Conservation (phyloP, 2,797 vertebrate species). For the Brachymystax lenok region DNA sequence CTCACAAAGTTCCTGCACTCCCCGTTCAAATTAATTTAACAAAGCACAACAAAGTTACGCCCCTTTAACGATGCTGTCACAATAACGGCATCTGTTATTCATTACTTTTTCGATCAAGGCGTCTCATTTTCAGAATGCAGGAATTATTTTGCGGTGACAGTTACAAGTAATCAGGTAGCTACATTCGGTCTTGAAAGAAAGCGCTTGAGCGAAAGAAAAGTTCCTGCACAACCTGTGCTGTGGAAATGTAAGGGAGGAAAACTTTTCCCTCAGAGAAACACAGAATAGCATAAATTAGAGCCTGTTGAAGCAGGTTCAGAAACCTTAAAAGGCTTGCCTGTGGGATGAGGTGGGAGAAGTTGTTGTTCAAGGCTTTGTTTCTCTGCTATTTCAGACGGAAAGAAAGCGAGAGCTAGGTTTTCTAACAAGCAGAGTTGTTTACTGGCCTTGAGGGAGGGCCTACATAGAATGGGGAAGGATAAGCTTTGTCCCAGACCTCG, state of each 20-base stretch:
- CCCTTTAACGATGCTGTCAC: conserved; percentile 31
- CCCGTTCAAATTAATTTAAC: background rate
- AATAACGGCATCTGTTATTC: conserved; percentile 62
- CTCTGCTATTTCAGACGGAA: conserved; percentile 47
- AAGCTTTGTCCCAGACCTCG: conserved; percentile 50
- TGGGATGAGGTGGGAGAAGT: conserved; percentile 41
- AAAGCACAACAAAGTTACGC: conserved; percentile 25
- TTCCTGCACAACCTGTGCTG: conserved; percentile 2
- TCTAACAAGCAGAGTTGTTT: conserved; percentile 70
- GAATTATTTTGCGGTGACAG: conserved; percentile 41
- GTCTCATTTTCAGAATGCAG: conserved; percentile 51
- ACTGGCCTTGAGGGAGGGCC: conserved; percentile 58
- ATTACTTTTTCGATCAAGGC: conserved; percentile 51
- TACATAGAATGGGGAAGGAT: conserved; percentile 53
- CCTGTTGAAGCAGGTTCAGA: conserved; percentile 32
- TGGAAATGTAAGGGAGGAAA: conserved; percentile 56
- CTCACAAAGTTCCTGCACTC: background rate
- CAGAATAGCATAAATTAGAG: conserved; percentile 58
- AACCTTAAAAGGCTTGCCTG: conserved; percentile 47
- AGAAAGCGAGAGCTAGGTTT: conserved; percentile 47
- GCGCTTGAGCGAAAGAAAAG: conserved; percentile 46
- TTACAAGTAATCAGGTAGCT: conserved; percentile 66
- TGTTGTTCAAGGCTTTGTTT: conserved; percentile 19
- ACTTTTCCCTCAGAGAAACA: conserved; percentile 53
- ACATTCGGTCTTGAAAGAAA: conserved; percentile 54